Evolutionary conservation across 1,140 invertebrate genomes (phyloP).

Genomic region (Drosophila sucinea): DNA sequence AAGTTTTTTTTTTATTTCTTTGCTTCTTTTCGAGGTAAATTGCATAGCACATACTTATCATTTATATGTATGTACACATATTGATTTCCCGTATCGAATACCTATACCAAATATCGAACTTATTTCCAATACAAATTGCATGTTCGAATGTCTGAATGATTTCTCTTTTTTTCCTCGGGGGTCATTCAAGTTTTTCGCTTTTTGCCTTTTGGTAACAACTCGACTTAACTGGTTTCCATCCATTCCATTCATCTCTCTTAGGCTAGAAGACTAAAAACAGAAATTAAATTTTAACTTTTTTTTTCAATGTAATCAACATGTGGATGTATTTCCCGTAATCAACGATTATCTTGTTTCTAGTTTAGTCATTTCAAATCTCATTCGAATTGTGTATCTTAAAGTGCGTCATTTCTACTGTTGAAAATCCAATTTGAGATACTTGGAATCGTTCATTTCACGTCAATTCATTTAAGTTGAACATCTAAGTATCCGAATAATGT

Average conservation of each 20-base stretch:
- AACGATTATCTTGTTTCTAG: too few relatives aligned
- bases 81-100: conserved; percentile 38
- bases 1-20: background rate
- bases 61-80: background rate
- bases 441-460: too few relatives aligned
- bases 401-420: too few relatives aligned
- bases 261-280: conserved; percentile 7
- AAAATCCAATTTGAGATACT: too few relatives aligned
- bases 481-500: too few relatives aligned
- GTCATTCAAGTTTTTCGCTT: conserved; percentile 6
- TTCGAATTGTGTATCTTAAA: too few relatives aligned
- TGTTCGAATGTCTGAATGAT: conserved; percentile 9
- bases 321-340: too few relatives aligned
- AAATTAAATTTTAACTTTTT: background rate
- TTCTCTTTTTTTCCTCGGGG: conserved; percentile 10
- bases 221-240: background rate
- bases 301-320: background rate
- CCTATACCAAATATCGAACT: conserved; percentile 47
- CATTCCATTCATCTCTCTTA: background rate
- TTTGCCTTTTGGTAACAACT: conserved; percentile 6
- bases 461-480: too few relatives aligned
- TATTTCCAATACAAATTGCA: conserved; percentile 26
- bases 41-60: conserved; percentile 20
- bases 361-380: too few relatives aligned
- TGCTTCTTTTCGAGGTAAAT: conserved; percentile 18